These are phyloP conservation scores for Scleropages formosus DNA, from an alignment of 2,797 vertebrate species.

Conservation along the genomic window DNA sequence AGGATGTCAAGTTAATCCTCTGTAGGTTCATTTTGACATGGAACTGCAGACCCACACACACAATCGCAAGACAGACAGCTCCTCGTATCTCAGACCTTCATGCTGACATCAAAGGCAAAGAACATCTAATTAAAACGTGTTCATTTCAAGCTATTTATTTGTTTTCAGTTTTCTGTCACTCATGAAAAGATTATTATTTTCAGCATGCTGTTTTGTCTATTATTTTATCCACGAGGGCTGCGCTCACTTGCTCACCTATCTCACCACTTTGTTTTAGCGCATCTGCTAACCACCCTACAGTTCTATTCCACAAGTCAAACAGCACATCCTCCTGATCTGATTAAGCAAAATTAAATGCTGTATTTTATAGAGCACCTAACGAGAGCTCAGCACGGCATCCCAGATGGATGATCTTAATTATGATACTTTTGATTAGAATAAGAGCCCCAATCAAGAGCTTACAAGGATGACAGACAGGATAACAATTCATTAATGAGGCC, in stretches of 20 bases:
- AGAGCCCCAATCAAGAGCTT: slow-evolving; percentile 21
- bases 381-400: slow-evolving; percentile 15
- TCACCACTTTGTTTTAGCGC: not conserved
- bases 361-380: slow-evolving; percentile 1
- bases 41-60: too few relatives aligned
- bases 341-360: slow-evolving; percentile 19
- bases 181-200: not conserved
- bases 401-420: slow-evolving; percentile 18
- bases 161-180: not conserved
- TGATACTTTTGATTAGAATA: slow-evolving; percentile 21
- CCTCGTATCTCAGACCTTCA: not conserved
- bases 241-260: not conserved
- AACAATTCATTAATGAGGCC: slow-evolving; percentile 16
- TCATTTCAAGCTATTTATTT: not conserved
- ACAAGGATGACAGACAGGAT: slow-evolving; percentile 18
- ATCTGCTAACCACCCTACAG: not conserved
- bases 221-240: not conserved
- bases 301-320: not conserved
- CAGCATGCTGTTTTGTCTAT: not conserved
- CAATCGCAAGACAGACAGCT: not conserved
- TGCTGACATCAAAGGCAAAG: not conserved
- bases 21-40: not conserved
- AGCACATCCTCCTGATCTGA: not conserved
- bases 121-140: not conserved
- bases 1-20: too few relatives aligned